Conservation (phyloP, 1,140 invertebrate species). For the Oedothorax gibbosus region DNA sequence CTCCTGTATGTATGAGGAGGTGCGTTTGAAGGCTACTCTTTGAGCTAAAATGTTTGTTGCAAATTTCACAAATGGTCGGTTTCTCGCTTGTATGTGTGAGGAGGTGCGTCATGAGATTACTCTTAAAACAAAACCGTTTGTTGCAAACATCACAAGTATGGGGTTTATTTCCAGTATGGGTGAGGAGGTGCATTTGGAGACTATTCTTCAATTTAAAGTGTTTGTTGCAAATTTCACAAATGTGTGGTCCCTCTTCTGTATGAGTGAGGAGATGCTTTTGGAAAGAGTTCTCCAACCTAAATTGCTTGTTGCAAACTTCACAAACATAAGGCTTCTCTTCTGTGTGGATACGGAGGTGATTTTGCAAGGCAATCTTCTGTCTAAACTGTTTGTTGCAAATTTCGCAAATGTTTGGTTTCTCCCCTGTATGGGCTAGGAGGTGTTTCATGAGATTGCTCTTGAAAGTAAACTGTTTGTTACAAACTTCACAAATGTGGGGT, state of each 20-base stretch:
- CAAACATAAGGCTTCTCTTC: too few species aligned
- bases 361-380: neutral
- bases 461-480: conserved; percentile 1
- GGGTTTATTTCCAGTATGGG: conserved; percentile 8
- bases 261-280: too few species aligned
- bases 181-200: too few species aligned
- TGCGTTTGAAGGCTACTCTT: neutral
- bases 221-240: too few species aligned
- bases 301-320: too few species aligned
- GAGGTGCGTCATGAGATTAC: conserved; percentile 1
- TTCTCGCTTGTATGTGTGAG: conserved; percentile 11
- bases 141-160: neutral
- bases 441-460: conserved; percentile 4
- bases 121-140: conserved; percentile 6
- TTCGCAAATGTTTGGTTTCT: conserved; percentile 5
- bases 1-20: neutral
- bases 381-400: neutral
- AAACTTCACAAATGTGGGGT: neutral
- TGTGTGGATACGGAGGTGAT: neutral
- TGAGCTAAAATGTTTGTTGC: neutral
- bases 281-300: too few species aligned
- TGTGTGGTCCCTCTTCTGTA: too few species aligned
- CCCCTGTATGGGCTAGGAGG: conserved; percentile 1
- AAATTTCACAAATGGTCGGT: neutral
- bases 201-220: too few species aligned